Evolutionary conservation across 2,797 vertebrate species (phyloP), one percentile per base, ranked within the genome.

Genomic region (Uromys caudimaculatus): DNA sequence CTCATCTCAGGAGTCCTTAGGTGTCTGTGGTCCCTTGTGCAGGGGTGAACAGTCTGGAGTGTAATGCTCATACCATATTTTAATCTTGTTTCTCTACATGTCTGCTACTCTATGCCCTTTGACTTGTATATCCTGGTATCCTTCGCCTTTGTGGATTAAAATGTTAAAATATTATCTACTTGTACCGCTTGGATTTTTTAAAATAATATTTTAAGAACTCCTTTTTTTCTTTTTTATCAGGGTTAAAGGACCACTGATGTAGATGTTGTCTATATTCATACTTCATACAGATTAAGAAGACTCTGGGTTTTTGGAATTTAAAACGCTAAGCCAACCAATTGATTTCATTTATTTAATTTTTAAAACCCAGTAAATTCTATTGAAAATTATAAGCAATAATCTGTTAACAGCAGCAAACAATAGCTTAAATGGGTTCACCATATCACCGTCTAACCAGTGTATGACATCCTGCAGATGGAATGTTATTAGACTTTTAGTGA

Each of bases 401-500:
- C 50, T 88, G 77, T 93, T 67, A 69, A 44, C 35, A 62, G 12
- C 3, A 47, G 23, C 54, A 92, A 91, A 27, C 24, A 62, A 77
- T 89, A 38, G 71, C 76, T 93, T 16, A 47, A 77, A 60, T 77
- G 38, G 29, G 12, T 91, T 93, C 41, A 76, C 84, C 93, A 83
- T 87, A 67, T 93, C 23, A 50, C 12, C 60, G 91, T 91, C 78
- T 84, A 44, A 90, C 58, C 73, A 69, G 35, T 64, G 23, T 56
- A 24, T 2, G 52, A 75, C n/a, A 79, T 82, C 38, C 84, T 92
- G n/a, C 52, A 81, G 24, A 67, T 35, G 86, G 27, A 24, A 27
- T 84, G 52, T 44, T 90, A 92, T 75, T 76, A 76, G 81, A 88
- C 94, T 97, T 24, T 96, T 88, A 95, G 81, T 88, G 60, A 94